Evolutionary conservation across 2,797 vertebrate genomes (phyloP).

Genomic region (Enoplosus armatus): DNA sequence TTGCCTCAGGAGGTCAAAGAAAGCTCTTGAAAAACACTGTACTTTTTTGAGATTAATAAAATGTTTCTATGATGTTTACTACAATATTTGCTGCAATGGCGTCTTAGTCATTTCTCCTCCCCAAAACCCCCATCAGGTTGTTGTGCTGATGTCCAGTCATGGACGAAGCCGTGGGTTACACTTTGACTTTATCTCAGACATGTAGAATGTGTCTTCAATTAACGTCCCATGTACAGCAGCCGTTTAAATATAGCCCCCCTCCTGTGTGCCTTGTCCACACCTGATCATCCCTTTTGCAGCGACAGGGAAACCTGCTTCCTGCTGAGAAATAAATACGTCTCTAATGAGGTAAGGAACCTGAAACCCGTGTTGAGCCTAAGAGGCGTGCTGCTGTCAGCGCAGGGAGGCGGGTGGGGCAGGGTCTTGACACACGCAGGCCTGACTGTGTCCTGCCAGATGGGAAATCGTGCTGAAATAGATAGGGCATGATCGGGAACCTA

Average conservation of each 20-base stretch:
- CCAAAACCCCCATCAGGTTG: neutral
- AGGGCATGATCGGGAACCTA: neutral
- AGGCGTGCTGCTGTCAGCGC: constrained; percentile 77
- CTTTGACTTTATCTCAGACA: neutral
- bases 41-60: constrained; percentile 85
- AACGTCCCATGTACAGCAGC: neutral
- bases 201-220: constrained; percentile 12
- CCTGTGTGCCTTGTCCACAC: neutral
- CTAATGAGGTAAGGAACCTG: constrained; percentile 87
- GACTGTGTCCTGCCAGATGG: constrained; percentile 26
- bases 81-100: constrained; percentile 4
- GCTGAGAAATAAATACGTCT: constrained; percentile 87
- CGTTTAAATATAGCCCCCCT: constrained; percentile 1
- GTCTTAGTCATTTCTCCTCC: constrained; percentile 24
- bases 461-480: constrained; percentile 39
- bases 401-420: constrained; percentile 47
- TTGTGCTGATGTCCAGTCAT: neutral
- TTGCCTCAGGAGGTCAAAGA: constrained; percentile 80
- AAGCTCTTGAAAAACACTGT: constrained; percentile 82
- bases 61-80: constrained; percentile 59
- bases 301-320: constrained; percentile 78
- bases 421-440: constrained; percentile 69
- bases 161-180: neutral
- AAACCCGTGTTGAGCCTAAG: constrained; percentile 79
- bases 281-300: constrained; percentile 20